These are phyloP conservation scores for Trachelus tabidus DNA, from an alignment of 2,888 invertebrate genomes.

Conservation along the genomic window DNA sequence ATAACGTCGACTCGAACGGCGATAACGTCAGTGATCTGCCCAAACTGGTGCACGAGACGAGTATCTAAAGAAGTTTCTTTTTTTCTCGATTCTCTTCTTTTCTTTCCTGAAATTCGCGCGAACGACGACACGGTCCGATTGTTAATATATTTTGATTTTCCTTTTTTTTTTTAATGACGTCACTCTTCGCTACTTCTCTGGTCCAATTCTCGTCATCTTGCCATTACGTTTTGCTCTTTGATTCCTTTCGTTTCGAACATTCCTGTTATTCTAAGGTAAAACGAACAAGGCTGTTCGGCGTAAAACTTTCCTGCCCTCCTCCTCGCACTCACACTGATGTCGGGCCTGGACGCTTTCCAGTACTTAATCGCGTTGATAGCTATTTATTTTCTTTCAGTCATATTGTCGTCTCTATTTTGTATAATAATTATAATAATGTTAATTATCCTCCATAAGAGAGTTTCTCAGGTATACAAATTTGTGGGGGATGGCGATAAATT, in stretches of 20 bases:
- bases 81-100: slow-evolving; percentile 19
- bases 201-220: background rate
- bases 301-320: slow-evolving; percentile 10
- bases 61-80: slow-evolving; percentile 69
- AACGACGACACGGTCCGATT: background rate
- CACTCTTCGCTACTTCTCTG: slow-evolving; percentile 12
- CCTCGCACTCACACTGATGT: background rate
- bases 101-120: background rate
- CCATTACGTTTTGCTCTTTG: too few species aligned
- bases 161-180: slow-evolving; percentile 21
- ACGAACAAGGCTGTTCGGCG: too few species aligned
- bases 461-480: background rate
- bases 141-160: background rate
- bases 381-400: background rate
- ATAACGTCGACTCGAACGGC: slow-evolving; percentile 57
- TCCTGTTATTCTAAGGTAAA: too few species aligned
- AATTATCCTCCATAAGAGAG: background rate
- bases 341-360: background rate
- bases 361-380: background rate
- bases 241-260: background rate
- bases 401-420: background rate
- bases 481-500: background rate
- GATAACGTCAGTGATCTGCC: slow-evolving; percentile 71
- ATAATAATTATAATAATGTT: background rate
- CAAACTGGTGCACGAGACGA: slow-evolving; percentile 78